Evolutionary conservation across 2,888 invertebrate species (phyloP), one percentile per base, ranked within the genome.

Genomic region (Polylopha cassiicola): DNA sequence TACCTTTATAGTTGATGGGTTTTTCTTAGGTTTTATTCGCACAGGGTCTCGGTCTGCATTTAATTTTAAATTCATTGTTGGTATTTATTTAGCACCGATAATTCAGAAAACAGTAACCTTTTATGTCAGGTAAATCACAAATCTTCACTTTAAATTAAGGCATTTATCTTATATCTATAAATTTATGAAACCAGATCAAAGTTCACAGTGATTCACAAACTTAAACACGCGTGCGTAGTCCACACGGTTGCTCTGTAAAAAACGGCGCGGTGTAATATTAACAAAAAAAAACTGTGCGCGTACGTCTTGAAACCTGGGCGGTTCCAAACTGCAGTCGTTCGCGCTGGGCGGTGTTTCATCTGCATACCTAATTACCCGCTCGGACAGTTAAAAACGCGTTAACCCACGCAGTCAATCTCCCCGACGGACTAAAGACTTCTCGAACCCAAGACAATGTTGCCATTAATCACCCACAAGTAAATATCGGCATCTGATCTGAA

Each of bases 11-110:
- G 73, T 54, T 16, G 75, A 73, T 28, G 73, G 66, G 37, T 65
- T 58, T 21, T 65, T 61, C 44, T 49, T 61, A 36, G 41, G 4
- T 33, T 71, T 71, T 37, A 70, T 51, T 42, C 53, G 55, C 37
- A 58, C 60, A 9, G 73, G 64, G 48, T 62, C 65, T 53, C 74
- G 73, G 39, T 81, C 76, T 59, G 81, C 82, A 55, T 75, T 81
- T 46, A 82, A 55, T 55, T 82, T 84, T 43, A 84, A 53, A 65
- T 81, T 82, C 82, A 82, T 81, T 50, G 53, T n/a, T n/a, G n/a
- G n/a, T n/a, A n/a, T n/a, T n/a, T n/a, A n/a, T n/a, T n/a, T n/a
- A n/a, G n/a, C n/a, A n/a, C n/a, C n/a, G n/a, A n/a, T n/a, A n/a
- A n/a, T n/a, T n/a, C n/a, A n/a, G n/a, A n/a, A n/a, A n/a, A n/a